Conservation (phyloP, 2,113 vertebrate species). For the Lucifuga dentata region DNA sequence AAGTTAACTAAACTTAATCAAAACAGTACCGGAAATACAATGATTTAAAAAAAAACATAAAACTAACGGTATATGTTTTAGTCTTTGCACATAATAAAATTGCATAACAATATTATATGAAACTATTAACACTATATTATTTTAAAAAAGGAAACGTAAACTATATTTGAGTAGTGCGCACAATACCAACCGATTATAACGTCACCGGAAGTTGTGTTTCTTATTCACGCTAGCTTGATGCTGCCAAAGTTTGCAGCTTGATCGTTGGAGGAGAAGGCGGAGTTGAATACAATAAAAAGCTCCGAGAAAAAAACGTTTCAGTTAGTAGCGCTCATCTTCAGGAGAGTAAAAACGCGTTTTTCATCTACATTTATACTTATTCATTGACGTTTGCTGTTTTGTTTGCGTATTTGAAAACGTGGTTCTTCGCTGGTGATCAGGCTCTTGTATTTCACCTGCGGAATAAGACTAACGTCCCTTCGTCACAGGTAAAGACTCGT, state of each 20-base stretch:
- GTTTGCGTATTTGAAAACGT: neutral
- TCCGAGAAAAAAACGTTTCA: neutral
- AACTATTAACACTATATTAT: no score
- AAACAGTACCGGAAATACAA: constrained; percentile 11
- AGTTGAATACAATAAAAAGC: constrained; percentile 59
- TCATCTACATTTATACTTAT: no score
- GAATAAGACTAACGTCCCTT: neutral
- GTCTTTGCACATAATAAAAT: no score
- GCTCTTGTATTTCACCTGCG: constrained; percentile 38
- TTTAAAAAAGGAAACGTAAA: no score
- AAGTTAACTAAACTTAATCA: constrained; percentile 6
- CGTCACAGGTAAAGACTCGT: constrained; percentile 28
- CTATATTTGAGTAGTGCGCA: no score
- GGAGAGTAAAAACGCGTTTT: neutral
- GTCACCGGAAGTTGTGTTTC: neutral
- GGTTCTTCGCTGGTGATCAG: neutral
- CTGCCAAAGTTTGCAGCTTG: neutral
- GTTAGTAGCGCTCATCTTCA: constrained; percentile 12
- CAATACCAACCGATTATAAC: neutral
- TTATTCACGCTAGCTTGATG: rapidly evolving
- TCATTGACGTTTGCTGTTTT: neutral
- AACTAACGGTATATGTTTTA: no score
- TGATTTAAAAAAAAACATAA: neutral
- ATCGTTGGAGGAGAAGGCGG: constrained; percentile 55
- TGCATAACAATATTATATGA: no score